Conservation (phyloP, 2,888 invertebrate species). For the Priapulus caudatus region DNA sequence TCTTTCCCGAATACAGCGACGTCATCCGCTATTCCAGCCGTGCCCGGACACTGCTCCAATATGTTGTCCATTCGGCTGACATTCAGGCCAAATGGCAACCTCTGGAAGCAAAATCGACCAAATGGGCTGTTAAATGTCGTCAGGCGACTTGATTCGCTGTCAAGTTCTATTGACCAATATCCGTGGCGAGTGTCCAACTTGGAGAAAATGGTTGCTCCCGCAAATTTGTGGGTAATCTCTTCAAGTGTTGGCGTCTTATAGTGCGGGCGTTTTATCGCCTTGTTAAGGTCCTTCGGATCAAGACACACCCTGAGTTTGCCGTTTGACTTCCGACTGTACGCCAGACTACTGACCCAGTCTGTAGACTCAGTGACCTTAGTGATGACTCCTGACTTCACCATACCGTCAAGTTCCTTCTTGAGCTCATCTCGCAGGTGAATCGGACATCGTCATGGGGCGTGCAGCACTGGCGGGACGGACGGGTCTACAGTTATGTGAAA, state of each 20-base stretch:
- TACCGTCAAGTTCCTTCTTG: neutral
- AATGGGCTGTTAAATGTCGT: slow-evolving; percentile 1
- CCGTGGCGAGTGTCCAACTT: slow-evolving; percentile 4
- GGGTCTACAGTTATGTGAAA: neutral
- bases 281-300: too few species aligned
- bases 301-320: neutral
- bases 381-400: neutral
- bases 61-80: slow-evolving; percentile 13
- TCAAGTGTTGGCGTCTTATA: neutral
- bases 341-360: neutral
- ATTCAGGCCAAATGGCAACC: slow-evolving; percentile 17
- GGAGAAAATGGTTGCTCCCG: neutral
- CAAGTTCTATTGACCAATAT: slow-evolving; percentile 6
- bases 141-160: neutral
- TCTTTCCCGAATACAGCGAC: slow-evolving; percentile 11
- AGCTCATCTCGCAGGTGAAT: neutral
- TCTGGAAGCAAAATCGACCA: neutral
- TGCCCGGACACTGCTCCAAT: slow-evolving; percentile 14
- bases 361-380: neutral
- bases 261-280: neutral
- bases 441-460: neutral
- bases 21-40: slow-evolving; percentile 13
- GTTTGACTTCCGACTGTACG: neutral
- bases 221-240: neutral
- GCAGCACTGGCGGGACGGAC: neutral